Evolutionary conservation across 2,888 invertebrate species (phyloP).

Genomic region (Netelia melanura): DNA sequence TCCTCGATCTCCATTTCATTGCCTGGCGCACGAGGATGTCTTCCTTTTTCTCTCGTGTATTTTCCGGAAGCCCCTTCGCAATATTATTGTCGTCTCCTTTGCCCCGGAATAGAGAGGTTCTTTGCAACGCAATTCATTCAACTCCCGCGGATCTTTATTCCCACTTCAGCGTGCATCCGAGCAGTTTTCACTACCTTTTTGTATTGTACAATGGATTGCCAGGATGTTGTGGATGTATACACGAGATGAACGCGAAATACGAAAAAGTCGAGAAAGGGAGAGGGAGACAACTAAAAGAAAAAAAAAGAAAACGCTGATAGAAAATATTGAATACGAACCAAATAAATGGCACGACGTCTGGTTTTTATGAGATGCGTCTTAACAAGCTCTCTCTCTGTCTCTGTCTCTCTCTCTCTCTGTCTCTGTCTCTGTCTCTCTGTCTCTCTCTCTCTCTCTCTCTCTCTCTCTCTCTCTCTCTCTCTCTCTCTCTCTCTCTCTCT

Average conservation of each 20-base stretch:
- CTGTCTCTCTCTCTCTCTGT: too few species aligned
- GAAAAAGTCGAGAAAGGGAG: not conserved
- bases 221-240: not conserved
- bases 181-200: constrained; percentile 19
- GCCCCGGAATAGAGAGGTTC: constrained; percentile 34
- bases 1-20: constrained; percentile 3
- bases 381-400: too few species aligned
- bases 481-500: too few species aligned
- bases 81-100: constrained; percentile 39
- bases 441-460: too few species aligned
- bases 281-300: not conserved
- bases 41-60: not conserved
- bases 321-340: constrained; percentile 35
- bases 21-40: not conserved
- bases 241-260: constrained; percentile 22
- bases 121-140: constrained; percentile 51
- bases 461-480: too few species aligned
- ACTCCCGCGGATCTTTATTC: constrained; percentile 16
- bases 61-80: constrained; percentile 11
- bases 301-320: constrained; percentile 16
- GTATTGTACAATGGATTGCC: constrained; percentile 20
- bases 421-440: too few species aligned
- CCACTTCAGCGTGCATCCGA: constrained; percentile 1
- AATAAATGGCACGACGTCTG: constrained; percentile 11
- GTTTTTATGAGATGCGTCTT: constrained; percentile 30